Evolutionary conservation across 2,113 vertebrate species (phyloP), one percentile per base, ranked within the genome.

Genomic region (Chinchilla lanigera): DNA sequence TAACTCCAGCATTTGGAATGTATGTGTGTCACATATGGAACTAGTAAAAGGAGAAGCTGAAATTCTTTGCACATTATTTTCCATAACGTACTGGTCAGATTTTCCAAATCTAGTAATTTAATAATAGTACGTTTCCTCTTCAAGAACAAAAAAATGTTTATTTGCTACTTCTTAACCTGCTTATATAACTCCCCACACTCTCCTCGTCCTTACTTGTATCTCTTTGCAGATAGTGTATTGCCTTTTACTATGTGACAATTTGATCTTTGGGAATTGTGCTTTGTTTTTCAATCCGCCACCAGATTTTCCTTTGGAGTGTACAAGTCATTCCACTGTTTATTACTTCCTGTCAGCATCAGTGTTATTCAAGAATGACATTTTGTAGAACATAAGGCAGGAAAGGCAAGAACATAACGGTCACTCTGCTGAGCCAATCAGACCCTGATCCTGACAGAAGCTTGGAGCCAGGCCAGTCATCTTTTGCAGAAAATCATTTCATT

Each of bases 11-110:
- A 20, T 87, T 84, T 88, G 90, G 87, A 95, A 95, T 82, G n/a
- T 80, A 69, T 97, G 28, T 41, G 52, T 88, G 50, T 96, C 87
- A 94, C 56, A 93, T 65, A 91, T 65, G 69, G 69, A 95, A 95
- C 26, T 75, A 81, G 80, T 90, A 61, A 97, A 84, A 81, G 44
- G 67, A 81, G 28, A 84, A 33, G 19, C 22, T 67, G n/a, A 54
- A 87, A 91, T 93, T 96, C 61, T 63, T 60, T 63, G 88, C 80
- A 69, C 77, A 26, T 75, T 94, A 81, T 96, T 98, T 98, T 96
- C 84, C 97, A 81, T 75, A 94, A 97, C 93, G 91, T n/a, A 81
- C 28, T 85, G 61, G 84, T 95, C 75, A 93, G 56, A 65, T 80
- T 93, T 97, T 96, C 92, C 87, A 81, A 93, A 89, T 44, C 35